Evolutionary conservation across 2,113 vertebrate species (phyloP).

Genomic region (Sander lucioperca): DNA sequence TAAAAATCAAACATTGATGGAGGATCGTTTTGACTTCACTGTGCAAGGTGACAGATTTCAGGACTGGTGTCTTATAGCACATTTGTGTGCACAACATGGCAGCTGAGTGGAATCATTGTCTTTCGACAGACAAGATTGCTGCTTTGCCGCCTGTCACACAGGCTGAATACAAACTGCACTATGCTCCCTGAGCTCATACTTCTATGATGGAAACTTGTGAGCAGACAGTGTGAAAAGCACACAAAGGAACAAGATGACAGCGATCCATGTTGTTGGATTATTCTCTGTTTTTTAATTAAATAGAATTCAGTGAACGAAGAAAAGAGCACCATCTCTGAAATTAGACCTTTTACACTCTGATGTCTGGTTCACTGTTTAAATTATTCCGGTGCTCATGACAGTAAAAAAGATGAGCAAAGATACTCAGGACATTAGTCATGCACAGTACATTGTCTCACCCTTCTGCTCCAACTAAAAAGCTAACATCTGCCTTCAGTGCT

Average conservation of each 20-base stretch:
- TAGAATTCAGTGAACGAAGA: conserved; percentile 43
- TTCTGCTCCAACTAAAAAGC: conserved; percentile 54
- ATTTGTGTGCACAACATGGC: conserved; percentile 75
- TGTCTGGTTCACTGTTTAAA: conserved; percentile 42
- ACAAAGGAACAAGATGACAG: conserved; percentile 55
- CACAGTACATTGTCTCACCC: conserved; percentile 54
- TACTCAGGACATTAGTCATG: conserved; percentile 61
- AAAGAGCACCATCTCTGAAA: conserved; percentile 45
- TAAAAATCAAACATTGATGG: conserved; percentile 19
- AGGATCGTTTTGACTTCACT: conserved; percentile 36
- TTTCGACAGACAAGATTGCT: conserved; percentile 74
- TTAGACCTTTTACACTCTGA: conserved; percentile 45
- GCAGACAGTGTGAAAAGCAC: conserved; percentile 62
- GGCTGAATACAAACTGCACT: conserved; percentile 76
- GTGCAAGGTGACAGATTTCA: conserved; percentile 58
- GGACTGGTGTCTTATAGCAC: conserved; percentile 52
- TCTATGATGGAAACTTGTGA: conserved; percentile 69
- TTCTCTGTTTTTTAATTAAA: conserved; percentile 63
- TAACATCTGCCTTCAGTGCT: conserved; percentile 65
- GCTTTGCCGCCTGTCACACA: conserved; percentile 73
- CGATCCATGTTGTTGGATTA: conserved; percentile 49
- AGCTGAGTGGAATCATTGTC: conserved; percentile 74
- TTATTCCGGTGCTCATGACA: conserved; percentile 37
- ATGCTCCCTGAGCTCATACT: conserved; percentile 69
- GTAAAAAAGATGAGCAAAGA: conserved; percentile 38